These are phyloP conservation scores for Apostichopus leukothele DNA, from an alignment of 53 echinoderm and acorn worm genomes.

Conservation along the genomic window DNA sequence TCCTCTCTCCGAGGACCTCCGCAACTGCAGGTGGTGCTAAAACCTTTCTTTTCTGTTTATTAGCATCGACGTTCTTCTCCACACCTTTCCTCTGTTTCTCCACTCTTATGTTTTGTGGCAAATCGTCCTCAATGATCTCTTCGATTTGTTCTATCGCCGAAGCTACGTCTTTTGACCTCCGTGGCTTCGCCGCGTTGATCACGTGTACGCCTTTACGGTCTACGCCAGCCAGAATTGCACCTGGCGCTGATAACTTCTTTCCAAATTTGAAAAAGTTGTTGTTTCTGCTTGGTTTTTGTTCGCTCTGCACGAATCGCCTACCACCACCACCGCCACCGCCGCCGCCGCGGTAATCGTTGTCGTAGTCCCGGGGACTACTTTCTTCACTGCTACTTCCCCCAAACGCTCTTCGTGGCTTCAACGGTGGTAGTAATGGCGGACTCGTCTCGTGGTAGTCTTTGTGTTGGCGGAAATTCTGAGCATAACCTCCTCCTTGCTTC, in stretches of 20 bases:
- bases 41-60: conserved; percentile 51
- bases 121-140: conserved; percentile 9
- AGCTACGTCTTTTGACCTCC: background rate
- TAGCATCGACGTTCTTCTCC: background rate
- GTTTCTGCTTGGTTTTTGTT: conserved; percentile 11
- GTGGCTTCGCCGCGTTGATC: background rate
- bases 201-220: conserved; percentile 12
- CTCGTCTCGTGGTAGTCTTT: conserved; percentile 8
- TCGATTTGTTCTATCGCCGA: conserved; percentile 16
- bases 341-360: background rate
- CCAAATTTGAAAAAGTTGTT: conserved; percentile 16
- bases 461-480: conserved; percentile 21
- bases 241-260: conserved; percentile 24
- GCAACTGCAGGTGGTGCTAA: conserved; percentile 64
- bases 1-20: conserved; percentile 74
- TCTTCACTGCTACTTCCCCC: conserved; percentile 57
- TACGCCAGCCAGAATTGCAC: background rate
- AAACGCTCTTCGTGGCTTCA: conserved; percentile 77
- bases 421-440: conserved; percentile 56
- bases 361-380: background rate
- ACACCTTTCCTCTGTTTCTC: background rate
- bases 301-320: conserved; percentile 13
- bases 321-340: background rate
- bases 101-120: background rate
- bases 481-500: conserved; percentile 1